These are phyloP conservation scores for Prochilodus magdalenae DNA, from an alignment of 2,113 vertebrate species.

Conservation along the genomic window DNA sequence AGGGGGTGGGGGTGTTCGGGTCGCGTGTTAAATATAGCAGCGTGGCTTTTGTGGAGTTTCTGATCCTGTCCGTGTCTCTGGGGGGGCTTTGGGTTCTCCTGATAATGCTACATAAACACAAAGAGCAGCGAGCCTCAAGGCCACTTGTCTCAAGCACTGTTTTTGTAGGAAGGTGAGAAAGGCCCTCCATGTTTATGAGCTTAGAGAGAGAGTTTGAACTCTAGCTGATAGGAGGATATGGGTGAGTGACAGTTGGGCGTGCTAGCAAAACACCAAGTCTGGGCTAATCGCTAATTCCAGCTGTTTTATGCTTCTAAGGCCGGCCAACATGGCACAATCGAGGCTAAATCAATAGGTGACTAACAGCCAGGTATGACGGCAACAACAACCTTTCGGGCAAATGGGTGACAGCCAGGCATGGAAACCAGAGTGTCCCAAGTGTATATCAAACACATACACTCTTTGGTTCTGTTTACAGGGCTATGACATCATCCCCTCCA, in stretches of 20 bases:
- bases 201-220: conserved; percentile 2
- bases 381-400: no score
- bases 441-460: neutral
- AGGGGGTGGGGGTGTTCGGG: conserved; percentile 11
- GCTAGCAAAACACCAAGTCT: conserved; percentile 1
- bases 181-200: conserved; percentile 19
- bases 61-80: neutral
- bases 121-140: conserved; percentile 3
- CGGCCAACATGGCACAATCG: no score
- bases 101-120: conserved; percentile 27
- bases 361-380: neutral
- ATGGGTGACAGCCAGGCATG: conserved; percentile 12
- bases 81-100: neutral
- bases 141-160: conserved; percentile 34
- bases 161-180: conserved; percentile 52
- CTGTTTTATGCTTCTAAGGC: no score
- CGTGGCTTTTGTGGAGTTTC: neutral
- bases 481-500: no score
- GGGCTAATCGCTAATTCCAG: neutral
- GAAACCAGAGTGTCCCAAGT: neutral
- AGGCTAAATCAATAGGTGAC: neutral
- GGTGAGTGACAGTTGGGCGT: conserved; percentile 37
- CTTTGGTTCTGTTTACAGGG: no score
- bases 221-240: conserved; percentile 25
- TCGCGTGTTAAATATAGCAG: conserved; percentile 31